Conservation (phyloP, 2,113 vertebrate species). For the Lathamus discolor region DNA sequence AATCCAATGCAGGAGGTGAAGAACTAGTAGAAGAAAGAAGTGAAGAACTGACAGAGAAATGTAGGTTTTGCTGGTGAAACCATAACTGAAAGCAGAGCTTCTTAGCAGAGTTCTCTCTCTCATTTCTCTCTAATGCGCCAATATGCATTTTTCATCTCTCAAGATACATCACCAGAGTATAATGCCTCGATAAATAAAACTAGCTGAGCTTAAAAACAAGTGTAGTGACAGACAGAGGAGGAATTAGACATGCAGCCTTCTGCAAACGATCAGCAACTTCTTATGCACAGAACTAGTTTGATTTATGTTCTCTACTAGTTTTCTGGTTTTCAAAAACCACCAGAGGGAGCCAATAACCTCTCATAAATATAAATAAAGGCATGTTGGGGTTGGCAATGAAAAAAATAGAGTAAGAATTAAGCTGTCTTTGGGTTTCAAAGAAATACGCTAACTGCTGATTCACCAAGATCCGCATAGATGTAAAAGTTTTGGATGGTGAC, state of each 20-base stretch:
- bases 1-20: background rate
- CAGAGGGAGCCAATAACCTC: conserved; percentile 51
- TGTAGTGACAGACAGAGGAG: background rate
- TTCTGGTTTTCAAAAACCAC: background rate
- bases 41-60: background rate
- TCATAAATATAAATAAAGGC: background rate
- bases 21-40: background rate
- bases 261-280: background rate
- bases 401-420: background rate
- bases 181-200: background rate
- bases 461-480: background rate
- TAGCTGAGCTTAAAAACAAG: background rate
- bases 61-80: background rate
- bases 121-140: background rate
- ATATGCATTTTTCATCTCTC: background rate
- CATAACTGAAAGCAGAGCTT: background rate
- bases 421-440: background rate
- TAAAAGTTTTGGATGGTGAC: background rate
- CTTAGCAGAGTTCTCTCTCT: background rate
- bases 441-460: background rate
- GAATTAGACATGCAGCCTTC: background rate
- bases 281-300: background rate
- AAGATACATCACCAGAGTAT: background rate
- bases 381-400: background rate
- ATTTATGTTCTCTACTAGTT: background rate